Conservation (phyloP, 2,113 vertebrate genomes). For the Probosciger aterrimus region DNA sequence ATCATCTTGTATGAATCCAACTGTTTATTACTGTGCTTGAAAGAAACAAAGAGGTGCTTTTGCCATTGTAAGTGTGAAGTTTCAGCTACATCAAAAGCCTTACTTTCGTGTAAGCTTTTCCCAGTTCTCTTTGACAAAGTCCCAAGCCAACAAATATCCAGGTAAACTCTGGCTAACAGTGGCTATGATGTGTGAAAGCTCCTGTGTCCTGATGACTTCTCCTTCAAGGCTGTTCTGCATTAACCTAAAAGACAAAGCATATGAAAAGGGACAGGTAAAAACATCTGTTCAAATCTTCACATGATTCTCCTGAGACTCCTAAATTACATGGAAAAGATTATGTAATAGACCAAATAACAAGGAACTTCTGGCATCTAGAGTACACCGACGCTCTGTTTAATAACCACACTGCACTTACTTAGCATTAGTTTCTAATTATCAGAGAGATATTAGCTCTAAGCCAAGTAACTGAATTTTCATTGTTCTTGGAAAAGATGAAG, state of each 20-base stretch:
- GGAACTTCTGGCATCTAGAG: neutral
- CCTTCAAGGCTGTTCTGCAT: conserved; percentile 80
- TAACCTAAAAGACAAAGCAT: conserved; percentile 76
- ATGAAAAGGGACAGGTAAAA: neutral
- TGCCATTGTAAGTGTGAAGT: neutral
- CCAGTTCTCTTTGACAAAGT: conserved; percentile 96
- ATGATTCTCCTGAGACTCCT: neutral
- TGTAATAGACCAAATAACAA: neutral
- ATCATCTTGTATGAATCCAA: neutral
- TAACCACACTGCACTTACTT: neutral
- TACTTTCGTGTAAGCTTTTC: conserved; percentile 85
- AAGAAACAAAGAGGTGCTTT: neutral
- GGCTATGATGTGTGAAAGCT: conserved; percentile 81
- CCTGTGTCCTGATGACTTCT: conserved; percentile 79
- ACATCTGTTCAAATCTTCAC: neutral
- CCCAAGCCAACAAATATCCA: conserved; percentile 88
- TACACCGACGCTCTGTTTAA: neutral
- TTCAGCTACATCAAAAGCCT: conserved; percentile 37
- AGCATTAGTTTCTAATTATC: neutral
- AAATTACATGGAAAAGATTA: neutral
- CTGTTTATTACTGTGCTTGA: neutral
- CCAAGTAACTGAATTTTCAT: neutral
- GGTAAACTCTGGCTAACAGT: conserved; percentile 76
- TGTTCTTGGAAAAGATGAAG: neutral
- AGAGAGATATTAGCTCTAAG: neutral